Percentiles rank a stretch among this genome's conserved stretches.
These are phyloP conservation scores for Colaptes auratus DNA, from an alignment of 2,113 vertebrate species.

Conservation along the genomic window DNA sequence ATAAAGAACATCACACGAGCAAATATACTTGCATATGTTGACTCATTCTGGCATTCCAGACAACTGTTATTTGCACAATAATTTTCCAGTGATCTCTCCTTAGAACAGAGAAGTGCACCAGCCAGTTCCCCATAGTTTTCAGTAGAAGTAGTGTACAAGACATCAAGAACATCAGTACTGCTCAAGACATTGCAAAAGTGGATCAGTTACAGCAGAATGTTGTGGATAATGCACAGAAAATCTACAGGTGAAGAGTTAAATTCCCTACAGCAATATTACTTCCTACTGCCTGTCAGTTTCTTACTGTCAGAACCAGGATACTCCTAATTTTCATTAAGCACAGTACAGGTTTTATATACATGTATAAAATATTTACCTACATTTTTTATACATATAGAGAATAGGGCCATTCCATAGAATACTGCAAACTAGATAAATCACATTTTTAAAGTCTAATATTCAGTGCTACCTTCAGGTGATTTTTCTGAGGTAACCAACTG, in stretches of 20 bases:
- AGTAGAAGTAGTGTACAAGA: not conserved
- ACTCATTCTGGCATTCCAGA: not conserved
- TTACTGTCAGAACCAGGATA: not conserved
- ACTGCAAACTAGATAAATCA: accelerated
- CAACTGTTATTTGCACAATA: not conserved
- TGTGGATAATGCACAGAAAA: not conserved
- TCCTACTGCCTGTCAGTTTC: not conserved
- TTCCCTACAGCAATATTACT: not conserved
- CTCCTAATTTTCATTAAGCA: not conserved
- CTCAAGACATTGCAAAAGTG: not conserved
- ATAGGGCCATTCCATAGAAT: not conserved
- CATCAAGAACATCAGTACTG: not conserved
- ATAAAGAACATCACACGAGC: not conserved
- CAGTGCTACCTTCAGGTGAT: not conserved
- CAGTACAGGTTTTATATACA: not conserved
- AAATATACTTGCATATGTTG: not conserved
- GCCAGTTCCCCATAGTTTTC: not conserved
- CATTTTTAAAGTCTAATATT: not conserved
- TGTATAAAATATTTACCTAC: not conserved
- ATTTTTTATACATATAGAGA: not conserved
- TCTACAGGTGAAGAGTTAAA: not conserved
- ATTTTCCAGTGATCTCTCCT: not conserved
- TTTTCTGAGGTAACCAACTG: not conserved
- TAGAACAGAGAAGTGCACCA: not conserved
- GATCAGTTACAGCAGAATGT: not conserved